These are phyloP conservation scores for Halisarca cf. caerulea DNA, from an alignment of 37 sponge, comb jelly and placozoan genomes.

Conservation along the genomic window DNA sequence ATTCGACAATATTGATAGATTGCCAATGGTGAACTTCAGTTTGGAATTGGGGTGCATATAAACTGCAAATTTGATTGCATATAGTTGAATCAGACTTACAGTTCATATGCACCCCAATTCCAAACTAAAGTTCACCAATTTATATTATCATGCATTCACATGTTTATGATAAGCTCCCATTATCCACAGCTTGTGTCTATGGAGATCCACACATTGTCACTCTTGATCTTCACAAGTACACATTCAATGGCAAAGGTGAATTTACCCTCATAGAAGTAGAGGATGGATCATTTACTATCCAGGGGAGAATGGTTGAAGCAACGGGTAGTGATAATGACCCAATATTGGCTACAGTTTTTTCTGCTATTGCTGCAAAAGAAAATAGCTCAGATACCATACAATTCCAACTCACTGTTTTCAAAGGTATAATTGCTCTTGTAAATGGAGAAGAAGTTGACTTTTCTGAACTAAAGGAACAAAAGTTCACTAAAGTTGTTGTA, in stretches of 20 bases:
- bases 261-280: conserved; percentile 52
- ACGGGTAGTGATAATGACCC: neutral
- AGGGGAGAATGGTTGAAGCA: conserved; percentile 60
- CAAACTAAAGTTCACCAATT: too few species aligned
- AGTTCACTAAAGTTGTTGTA: conserved; percentile 9
- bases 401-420: neutral
- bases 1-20: too few species aligned
- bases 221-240: conserved; percentile 62
- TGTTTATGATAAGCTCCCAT: too few species aligned
- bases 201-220: conserved; percentile 78
- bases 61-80: too few species aligned
- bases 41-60: too few species aligned
- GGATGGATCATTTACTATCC: conserved; percentile 51
- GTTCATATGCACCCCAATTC: too few species aligned
- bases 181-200: conserved; percentile 57
- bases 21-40: too few species aligned
- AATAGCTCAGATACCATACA: conserved; percentile 31
- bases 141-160: too few species aligned
- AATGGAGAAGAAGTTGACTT: conserved; percentile 28
- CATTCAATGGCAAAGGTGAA: conserved; percentile 79
- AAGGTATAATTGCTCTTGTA: neutral
- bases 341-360: conserved; percentile 56
- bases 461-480: neutral
- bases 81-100: too few species aligned
- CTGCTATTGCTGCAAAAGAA: conserved; percentile 58